Base-by-base conservation (phyloP, 2,113 vertebrate species). In the Solea senegalensis region DNA sequence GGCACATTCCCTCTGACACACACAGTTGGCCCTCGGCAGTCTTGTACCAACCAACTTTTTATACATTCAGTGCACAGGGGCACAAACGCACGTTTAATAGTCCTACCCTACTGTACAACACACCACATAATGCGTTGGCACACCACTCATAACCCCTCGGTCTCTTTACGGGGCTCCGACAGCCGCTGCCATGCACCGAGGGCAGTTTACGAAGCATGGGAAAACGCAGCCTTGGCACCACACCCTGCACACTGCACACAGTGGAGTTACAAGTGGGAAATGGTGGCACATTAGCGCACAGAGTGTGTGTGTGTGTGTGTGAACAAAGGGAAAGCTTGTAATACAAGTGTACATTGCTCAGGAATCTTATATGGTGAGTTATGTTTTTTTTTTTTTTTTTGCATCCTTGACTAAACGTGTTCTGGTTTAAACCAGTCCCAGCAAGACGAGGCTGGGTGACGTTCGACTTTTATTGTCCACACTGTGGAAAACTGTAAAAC, bases 181-280 rank as follows among this genome's bases (percentile, higher is more conserved):
- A 28, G 74, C 68, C 60, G 28, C 46, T 41, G 59, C 67, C 78
- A 68, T 68, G 68, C 73, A 56, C 67, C 34, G 54, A 72, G 82
- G 73, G 58, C 57, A 59, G 54, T 89, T 87, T 86, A 85, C 48
- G 58, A 72, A 83, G 67, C 77, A 41, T 81, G 77, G 75, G 75
- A 81, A 85, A 87, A 70, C 15, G 5, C 54, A 53, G 61, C 26
- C 52, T 71, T 82, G 67, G 78, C 76, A 63, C 40, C 4, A 27
- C 40, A 70, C 27, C 41, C 51, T 41, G 34, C 58, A 55, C 28
- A 14, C 55, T 63, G 28, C 66, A 28, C 28, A 68, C 54, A 40
- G 44, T 34, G 49, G 12, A 14, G 48, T 26, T 71, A 49, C 55
- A 60, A 39, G 58, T 6, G n/a, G 55, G 28, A 39, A 64, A 59